Conservation (phyloP, 1,140 invertebrate species). For the Vanessa atalanta region DNA sequence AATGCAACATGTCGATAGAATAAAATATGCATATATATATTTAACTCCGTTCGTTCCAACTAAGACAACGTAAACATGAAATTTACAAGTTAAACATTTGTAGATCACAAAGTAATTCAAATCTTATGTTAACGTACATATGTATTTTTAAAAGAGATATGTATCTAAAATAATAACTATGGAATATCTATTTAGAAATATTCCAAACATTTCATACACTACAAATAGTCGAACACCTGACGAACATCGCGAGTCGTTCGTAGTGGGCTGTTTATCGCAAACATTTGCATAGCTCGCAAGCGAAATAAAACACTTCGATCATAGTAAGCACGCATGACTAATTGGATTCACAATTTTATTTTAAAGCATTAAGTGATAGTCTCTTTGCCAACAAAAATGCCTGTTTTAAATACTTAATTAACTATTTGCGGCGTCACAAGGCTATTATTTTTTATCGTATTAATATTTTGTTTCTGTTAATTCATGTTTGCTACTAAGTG, state of each 20-base stretch:
- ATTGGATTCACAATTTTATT: constrained; percentile 42
- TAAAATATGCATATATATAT: neutral
- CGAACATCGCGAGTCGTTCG: constrained; percentile 37
- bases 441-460: neutral
- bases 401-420: constrained; percentile 6
- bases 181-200: neutral
- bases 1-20: neutral
- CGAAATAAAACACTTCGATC: constrained; percentile 58
- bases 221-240: constrained; percentile 50
- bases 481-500: constrained; percentile 27
- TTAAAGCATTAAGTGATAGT: constrained; percentile 24
- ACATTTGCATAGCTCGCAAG: constrained; percentile 61
- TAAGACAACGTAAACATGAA: no score
- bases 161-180: neutral
- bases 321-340: constrained; percentile 58
- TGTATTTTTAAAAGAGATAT: neutral
- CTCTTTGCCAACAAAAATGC: constrained; percentile 1
- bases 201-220: neutral
- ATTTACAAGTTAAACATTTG: no score
- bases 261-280: constrained; percentile 47
- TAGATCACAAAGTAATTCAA: no score
- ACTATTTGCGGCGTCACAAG: neutral
- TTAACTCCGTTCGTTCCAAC: no score
- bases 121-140: no score
- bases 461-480: constrained; percentile 22